These are phyloP conservation scores for Candidula unifasciata DNA, from an alignment of 2,888 invertebrate genomes.

Conservation along the genomic window DNA sequence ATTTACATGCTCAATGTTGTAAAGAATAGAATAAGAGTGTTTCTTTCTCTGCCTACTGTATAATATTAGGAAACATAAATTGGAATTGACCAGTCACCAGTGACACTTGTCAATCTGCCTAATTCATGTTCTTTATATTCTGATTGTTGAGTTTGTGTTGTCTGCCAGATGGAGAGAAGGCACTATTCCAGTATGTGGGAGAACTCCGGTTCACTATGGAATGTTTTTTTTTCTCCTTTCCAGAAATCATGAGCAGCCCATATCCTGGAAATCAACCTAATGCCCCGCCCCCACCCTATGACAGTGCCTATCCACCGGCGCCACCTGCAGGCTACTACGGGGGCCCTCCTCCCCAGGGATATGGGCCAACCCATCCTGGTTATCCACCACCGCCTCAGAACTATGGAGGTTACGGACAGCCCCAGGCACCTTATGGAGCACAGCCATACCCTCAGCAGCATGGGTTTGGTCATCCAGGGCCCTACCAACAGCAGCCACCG, in stretches of 20 bases:
- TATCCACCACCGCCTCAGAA: conserved; percentile 25
- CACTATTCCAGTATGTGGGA: no score
- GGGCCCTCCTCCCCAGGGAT: conserved; percentile 39
- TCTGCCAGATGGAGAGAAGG: no score
- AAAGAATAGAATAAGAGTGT: no score
- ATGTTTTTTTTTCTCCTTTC: not conserved
- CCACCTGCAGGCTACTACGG: not conserved
- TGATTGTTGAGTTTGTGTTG: no score
- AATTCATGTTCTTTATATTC: no score
- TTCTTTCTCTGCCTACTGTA: no score
- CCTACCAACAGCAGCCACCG: conserved; percentile 23
- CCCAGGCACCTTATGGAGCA: not conserved
- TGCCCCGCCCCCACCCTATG: conserved; percentile 39
- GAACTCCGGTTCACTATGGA: no score
- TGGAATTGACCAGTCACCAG: no score
- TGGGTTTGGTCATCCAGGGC: conserved; percentile 34
- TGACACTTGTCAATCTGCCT: no score
- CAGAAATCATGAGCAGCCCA: conserved; percentile 18
- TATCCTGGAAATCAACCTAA: not conserved
- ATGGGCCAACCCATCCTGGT: conserved; percentile 23
- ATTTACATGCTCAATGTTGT: no score
- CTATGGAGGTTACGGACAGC: conserved; percentile 38
- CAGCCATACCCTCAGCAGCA: conserved; percentile 32
- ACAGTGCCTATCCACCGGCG: conserved; percentile 11
- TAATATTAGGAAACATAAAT: no score